These are phyloP conservation scores for Thaleichthys pacificus DNA, from an alignment of 2,797 vertebrate species.

Conservation along the genomic window DNA sequence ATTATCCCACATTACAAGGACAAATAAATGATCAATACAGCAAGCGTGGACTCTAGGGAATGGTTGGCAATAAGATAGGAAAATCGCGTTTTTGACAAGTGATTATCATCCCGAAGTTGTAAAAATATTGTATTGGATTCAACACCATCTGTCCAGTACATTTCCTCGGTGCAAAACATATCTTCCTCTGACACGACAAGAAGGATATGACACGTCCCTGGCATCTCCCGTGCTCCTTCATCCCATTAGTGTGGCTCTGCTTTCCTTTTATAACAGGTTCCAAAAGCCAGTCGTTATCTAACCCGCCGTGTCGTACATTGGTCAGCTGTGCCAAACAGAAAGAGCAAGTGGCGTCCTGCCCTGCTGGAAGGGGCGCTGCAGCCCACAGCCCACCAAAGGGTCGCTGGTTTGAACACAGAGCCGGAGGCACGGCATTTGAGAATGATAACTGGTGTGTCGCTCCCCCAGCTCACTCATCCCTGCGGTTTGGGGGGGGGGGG, in stretches of 20 bases:
- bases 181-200: not conserved
- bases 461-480: no score
- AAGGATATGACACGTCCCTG: not conserved
- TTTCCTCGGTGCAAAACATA: not conserved
- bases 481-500: not conserved
- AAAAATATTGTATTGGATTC: not conserved
- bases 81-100: conserved; percentile 12
- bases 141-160: conserved; percentile 1
- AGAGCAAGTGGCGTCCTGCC: not conserved
- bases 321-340: not conserved
- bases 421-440: no score
- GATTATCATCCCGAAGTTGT: not conserved
- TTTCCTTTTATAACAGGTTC: not conserved
- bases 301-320: not conserved
- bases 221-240: not conserved
- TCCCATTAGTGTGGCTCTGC: not conserved
- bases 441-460: no score
- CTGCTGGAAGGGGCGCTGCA: not conserved
- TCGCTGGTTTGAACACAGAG: no score
- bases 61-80: not conserved
- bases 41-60: not conserved
- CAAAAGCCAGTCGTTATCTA: not conserved
- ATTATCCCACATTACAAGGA: not conserved
- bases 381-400: no score
- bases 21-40: not conserved